phyloP scores from a whole-genome alignment of 2,888 invertebrate genomes.

The Zootermopsis nevadensis region DNA sequence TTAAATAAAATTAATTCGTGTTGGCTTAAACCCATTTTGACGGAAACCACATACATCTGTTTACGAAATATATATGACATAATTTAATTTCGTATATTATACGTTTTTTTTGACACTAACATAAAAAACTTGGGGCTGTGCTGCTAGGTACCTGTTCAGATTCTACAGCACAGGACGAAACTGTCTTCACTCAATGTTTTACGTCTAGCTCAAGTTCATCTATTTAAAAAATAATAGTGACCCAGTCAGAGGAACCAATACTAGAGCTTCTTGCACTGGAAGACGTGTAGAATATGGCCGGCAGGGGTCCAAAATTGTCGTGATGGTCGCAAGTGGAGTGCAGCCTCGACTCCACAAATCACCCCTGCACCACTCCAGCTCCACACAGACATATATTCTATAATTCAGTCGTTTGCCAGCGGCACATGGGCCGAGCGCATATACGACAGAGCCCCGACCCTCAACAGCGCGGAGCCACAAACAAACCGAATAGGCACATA shows the following conservation, averaged over 20 bases:
- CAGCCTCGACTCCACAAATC: slow-evolving; percentile 1
- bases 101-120: too few relatives aligned
- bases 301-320: not conserved
- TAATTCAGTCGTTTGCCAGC: not conserved
- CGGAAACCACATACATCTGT: too few relatives aligned
- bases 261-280: not conserved
- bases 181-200: too few relatives aligned
- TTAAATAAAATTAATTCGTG: too few relatives aligned
- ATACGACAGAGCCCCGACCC: not conserved
- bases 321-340: not conserved
- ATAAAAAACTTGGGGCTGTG: too few relatives aligned
- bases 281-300: not conserved
- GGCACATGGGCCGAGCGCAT: not conserved
- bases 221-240: not conserved
- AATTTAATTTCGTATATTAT: too few relatives aligned
- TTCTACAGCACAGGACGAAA: too few relatives aligned
- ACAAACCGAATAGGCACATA: not conserved
- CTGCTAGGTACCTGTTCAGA: too few relatives aligned
- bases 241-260: not conserved
- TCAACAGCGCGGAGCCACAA: not conserved
- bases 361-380: not conserved
- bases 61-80: too few relatives aligned
- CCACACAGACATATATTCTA: slow-evolving; percentile 1
- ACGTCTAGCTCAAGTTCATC: too few relatives aligned
- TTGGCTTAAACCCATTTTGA: too few relatives aligned